phyloP scores from a whole-genome alignment of 2,113 vertebrate genomes.

The Malaclemys terrapin region DNA sequence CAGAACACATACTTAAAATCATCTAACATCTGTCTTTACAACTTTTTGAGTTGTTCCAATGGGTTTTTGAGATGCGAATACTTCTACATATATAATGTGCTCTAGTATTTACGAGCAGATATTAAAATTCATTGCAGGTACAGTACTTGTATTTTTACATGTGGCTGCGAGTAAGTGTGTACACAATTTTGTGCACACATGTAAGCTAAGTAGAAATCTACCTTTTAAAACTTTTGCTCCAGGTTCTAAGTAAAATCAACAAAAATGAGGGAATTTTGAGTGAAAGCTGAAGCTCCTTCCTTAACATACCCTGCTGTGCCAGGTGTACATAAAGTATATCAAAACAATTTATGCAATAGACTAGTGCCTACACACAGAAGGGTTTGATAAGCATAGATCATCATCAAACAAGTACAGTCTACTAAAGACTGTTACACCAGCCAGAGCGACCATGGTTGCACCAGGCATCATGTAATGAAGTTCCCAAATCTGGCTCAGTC shows the following conservation, averaged over 20 bases:
- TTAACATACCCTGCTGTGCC: neutral
- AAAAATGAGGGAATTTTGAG: neutral
- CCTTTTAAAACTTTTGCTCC: neutral
- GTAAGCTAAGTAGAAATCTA: neutral
- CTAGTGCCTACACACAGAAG: neutral
- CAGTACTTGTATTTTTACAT: neutral
- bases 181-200: neutral
- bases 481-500: neutral
- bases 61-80: too few species aligned
- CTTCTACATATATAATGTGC: too few species aligned
- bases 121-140: neutral
- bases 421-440: neutral
- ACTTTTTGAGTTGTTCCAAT: too few species aligned
- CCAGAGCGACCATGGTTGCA: neutral
- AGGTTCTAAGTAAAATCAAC: neutral
- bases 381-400: neutral
- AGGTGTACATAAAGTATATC: neutral
- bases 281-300: neutral
- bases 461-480: neutral
- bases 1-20: neutral
- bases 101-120: too few species aligned
- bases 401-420: neutral
- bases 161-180: neutral
- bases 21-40: neutral
- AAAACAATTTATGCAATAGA: neutral